Evolutionary conservation across 2,113 vertebrate genomes (phyloP), one percentile per base, ranked within the genome.

Genomic region (Oxyura jamaicensis): DNA sequence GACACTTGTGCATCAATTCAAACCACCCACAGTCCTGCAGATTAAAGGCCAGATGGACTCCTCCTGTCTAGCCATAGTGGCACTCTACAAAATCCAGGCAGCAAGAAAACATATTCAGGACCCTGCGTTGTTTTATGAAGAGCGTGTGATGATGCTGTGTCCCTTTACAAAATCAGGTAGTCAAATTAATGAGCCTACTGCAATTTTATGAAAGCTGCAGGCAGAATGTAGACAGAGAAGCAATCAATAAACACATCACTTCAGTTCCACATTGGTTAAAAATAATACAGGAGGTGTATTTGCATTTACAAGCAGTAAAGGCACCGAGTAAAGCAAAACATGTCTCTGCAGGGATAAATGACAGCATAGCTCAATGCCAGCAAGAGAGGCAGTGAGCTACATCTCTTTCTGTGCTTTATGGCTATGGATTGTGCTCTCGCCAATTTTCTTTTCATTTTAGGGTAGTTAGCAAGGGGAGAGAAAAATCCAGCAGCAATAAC

Each of bases 61-160:
- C 11, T 79, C 48, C 62, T 76, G 39, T 35, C 19, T 42, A 58
- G 19, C 5, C 31, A 62, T 9, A 11, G 14, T 3, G 35, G 44
- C 31, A 22, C 19, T 63, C 86, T 42, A 36, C 74, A 46, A 82
- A 60, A 29, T 11, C 42, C 60, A 72, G 7, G 25, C 25, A 39
- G 33, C 14, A 89, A 89, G 56, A 91, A 92, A 88, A 72, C 9
- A 0, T 17, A 33, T 59, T n/a, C 41, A 55, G 44, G 36, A 5
- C 18, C 39, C 42, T 65, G 31, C 39, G 25, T 10, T 68, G 10
- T 60, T 89, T 60, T 44, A 22, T 35, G 22, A 65, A 81, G 26
- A 69, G 18, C 0, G 0, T 20, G 33, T 0, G 0, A 48, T 18
- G 39, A 33, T 74, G 13, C 16, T 2, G 1, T 50, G 12, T 8